phyloP scores from a whole-genome alignment of 2,888 invertebrate genomes.

The Mythimna vitellina region DNA sequence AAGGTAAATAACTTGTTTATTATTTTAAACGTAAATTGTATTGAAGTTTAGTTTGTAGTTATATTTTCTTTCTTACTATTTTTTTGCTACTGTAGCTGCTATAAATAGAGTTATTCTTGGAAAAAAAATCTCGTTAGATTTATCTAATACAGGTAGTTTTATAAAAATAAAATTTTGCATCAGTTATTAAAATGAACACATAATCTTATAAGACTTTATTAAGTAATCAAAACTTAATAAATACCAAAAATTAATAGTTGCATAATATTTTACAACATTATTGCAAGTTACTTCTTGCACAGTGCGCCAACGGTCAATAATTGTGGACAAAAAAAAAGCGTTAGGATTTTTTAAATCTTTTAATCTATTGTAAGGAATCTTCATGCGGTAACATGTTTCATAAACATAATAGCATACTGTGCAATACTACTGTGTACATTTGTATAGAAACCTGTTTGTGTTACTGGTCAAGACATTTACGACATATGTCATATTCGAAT shows the following conservation, averaged over 20 bases:
- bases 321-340: constrained; percentile 47
- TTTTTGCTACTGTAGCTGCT: constrained; percentile 1
- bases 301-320: constrained; percentile 54
- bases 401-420: constrained; percentile 33
- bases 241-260: constrained; percentile 23
- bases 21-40: background rate
- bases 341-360: constrained; percentile 7
- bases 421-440: constrained; percentile 39
- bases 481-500: constrained; percentile 28
- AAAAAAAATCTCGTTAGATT: background rate
- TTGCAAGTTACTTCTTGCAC: constrained; percentile 45
- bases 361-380: constrained; percentile 23
- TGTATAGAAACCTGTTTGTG: constrained; percentile 52
- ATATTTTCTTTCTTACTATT: background rate
- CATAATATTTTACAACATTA: constrained; percentile 36
- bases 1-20: constrained; percentile 77
- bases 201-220: constrained; percentile 13
- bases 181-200: constrained; percentile 15
- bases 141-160: background rate
- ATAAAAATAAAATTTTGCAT: background rate
- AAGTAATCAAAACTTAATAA: background rate
- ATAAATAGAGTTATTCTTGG: background rate
- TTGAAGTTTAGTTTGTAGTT: constrained; percentile 1
- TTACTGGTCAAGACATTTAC: constrained; percentile 31
- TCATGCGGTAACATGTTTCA: constrained; percentile 31